Evolutionary conservation across 2,888 invertebrate genomes (phyloP), one percentile per base, ranked within the genome.

Genomic region (Teleiodes luculella): DNA sequence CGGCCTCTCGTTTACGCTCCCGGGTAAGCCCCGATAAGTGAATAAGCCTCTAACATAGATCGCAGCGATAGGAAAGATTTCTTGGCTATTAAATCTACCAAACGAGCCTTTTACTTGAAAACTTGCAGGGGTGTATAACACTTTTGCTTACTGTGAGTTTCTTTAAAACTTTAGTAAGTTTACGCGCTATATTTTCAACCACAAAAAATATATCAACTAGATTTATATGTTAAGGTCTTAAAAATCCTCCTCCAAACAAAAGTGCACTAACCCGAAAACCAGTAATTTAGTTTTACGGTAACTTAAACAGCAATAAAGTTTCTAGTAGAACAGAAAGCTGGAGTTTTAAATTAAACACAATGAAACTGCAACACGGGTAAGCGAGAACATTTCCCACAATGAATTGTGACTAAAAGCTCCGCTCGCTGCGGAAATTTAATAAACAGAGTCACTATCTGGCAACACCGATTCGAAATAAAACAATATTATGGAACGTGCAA

Each of bases 321-420:
- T 31, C 36, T 13, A 51, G 41, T 33, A 50, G 45, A 41, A 51
- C 28, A 51, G 31, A 52, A 37, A 24, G 48, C 39, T n/a, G 31
- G 37, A 64, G 65, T 66, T 68, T 65, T 68, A 70, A 72, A 70
- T 69, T 67, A 70, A 74, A 72, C 68, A 71, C 68, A 74, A 73
- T 74, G 70, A 67, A 76, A 77, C 74, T 75, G 65, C 68, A 72
- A 67, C 70, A 63, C 62, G 61, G 62, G 71, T 69, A 20, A 46
- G 18, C 41, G 39, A 20, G 70, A 72, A 74, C 71, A 70, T 74
- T 76, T 66, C 59, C 74, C 70, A 65, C 74, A 78, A 81, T 79
- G 69, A 76, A 79, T 76, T 78, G 77, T 78, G 82, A 79, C 74
- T 78, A 80, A 83, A 82, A 83, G 80, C 80, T 79, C 81, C 76